Evolutionary conservation across 1,140 invertebrate species (phyloP), one percentile per base, ranked within the genome.

Genomic region (Zaprionus vittiger): DNA sequence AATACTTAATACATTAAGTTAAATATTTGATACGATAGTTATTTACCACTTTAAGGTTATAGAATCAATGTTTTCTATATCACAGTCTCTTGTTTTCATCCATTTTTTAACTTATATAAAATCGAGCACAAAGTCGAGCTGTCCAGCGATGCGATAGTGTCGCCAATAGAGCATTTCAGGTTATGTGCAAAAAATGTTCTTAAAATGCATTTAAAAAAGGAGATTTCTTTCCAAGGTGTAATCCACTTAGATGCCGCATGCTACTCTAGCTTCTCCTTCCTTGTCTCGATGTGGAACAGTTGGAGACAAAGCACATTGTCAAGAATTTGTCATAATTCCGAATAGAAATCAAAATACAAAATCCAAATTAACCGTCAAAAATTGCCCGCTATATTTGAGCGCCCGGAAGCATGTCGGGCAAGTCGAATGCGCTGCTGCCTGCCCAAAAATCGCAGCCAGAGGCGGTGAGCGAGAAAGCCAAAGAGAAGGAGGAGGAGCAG

Each of bases 311-410:
- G 41, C 28, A 47, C 22, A 26, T 52, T 24, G 9, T 20, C 22
- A 66, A 20, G 22, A 56, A 22, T 5, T 22, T 37, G 11, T 9
- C 15, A 55, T 22, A 66, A 55, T 56, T 66, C 15, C 12, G 9
- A 56, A 66, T 28, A 28, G 26, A 34, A 66, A 66, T 28, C 5
- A 11, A 5, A 55, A 55, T 60, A 49, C 41, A 28, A 34, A 34
- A 24, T 47, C 20, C 17, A 49, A 61, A 69, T 69, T 69, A 41
- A 6, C 6, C 55, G 24, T 2, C 61, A 69, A 17, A 52, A 52
- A 47, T 47, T 52, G 24, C 22, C 44, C 57, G 56, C 37, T 61
- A 6, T 20, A 47, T n/a, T 17, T 17, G n/a, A 47, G 34, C 5
- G 34, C 9, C 41, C 28, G 47, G n/a, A 31, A 41, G 55, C 38